These are phyloP conservation scores for Tachina grossa DNA, from an alignment of 2,888 invertebrate species.

Conservation along the genomic window DNA sequence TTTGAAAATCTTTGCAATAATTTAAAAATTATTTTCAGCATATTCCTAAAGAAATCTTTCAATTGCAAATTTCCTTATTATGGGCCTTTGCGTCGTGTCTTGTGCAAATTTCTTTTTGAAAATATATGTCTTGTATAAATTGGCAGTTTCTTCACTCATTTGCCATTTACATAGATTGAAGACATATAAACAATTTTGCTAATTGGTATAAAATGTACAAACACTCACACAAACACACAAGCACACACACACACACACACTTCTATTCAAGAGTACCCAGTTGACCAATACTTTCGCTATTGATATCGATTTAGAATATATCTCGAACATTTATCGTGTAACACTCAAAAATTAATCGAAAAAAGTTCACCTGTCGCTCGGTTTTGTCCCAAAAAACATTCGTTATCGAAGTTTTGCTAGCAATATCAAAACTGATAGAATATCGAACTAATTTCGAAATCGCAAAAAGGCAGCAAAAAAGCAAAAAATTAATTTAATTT, in stretches of 20 bases:
- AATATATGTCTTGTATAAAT: slow-evolving; percentile 51
- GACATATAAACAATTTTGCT: slow-evolving; percentile 68
- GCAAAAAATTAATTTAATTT: too few relatives aligned
- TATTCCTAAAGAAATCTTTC: slow-evolving; percentile 24
- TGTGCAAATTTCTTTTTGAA: background rate
- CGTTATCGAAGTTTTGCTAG: too few relatives aligned
- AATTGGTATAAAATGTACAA: slow-evolving; percentile 59
- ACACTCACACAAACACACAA: background rate
- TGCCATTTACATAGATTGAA: slow-evolving; percentile 53
- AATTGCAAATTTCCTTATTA: slow-evolving; percentile 41
- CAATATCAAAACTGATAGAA: too few relatives aligned
- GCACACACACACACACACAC: background rate
- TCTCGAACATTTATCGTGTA: too few relatives aligned
- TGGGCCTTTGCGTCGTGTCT: slow-evolving; percentile 23
- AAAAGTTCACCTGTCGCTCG: too few relatives aligned
- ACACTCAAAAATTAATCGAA: too few relatives aligned
- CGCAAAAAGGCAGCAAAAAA: too few relatives aligned
- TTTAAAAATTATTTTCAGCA: background rate
- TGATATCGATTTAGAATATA: too few relatives aligned
- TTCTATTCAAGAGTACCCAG: background rate
- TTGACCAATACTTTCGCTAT: too few relatives aligned
- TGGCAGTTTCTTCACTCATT: slow-evolving; percentile 68
- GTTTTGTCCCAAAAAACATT: too few relatives aligned
- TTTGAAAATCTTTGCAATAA: slow-evolving; percentile 21
- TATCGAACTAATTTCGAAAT: too few relatives aligned